Evolutionary conservation across 2,797 vertebrate genomes (phyloP).

Genomic region (Liasis olivaceus): DNA sequence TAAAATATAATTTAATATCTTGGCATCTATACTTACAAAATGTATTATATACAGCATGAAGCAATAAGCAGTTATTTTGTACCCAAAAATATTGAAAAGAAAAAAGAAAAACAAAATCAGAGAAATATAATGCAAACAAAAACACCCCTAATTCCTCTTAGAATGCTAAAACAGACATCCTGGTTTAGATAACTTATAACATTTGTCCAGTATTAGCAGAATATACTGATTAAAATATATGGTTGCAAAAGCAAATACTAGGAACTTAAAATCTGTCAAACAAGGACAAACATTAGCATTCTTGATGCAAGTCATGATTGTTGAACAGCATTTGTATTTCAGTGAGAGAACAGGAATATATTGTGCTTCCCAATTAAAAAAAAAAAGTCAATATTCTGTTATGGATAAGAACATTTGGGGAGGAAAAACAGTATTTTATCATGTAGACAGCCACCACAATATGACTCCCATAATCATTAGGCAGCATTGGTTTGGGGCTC

Average conservation of each 20-base stretch:
- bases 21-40: background rate
- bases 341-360: background rate
- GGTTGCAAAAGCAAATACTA: background rate
- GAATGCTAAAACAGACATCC: background rate
- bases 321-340: background rate
- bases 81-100: accelerated
- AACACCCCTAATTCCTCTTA: background rate
- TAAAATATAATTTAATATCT: background rate
- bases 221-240: background rate
- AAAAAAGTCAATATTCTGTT: background rate
- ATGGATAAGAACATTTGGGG: background rate
- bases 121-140: background rate
- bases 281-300: background rate
- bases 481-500: background rate
- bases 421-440: background rate
- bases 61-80: slow-evolving; percentile 25
- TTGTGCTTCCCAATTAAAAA: background rate
- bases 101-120: background rate
- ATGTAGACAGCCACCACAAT: background rate
- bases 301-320: background rate
- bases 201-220: background rate
- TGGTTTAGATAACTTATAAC: accelerated
- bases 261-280: background rate
- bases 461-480: background rate
- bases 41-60: slow-evolving; percentile 8